Evolutionary conservation across 1,140 invertebrate species (phyloP).

Genomic region (Galleria mellonella): DNA sequence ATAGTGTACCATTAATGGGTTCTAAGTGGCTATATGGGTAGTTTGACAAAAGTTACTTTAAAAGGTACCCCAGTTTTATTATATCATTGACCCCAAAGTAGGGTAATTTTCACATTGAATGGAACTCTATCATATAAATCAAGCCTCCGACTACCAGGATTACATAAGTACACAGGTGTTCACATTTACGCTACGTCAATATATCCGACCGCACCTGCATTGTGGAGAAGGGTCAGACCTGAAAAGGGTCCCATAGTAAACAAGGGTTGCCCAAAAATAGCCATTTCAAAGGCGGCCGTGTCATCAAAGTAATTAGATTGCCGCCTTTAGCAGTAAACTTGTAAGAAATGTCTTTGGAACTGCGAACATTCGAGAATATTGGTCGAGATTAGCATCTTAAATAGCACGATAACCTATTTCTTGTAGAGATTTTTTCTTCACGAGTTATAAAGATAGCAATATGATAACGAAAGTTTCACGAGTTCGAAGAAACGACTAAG

Average conservation of each 20-base stretch:
- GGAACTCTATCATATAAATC: neutral
- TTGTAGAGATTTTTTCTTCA: no score
- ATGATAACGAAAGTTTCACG: no score
- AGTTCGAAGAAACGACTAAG: no score
- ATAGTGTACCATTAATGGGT: no score
- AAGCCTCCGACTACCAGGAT: neutral
- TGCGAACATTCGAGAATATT: neutral
- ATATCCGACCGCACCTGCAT: neutral
- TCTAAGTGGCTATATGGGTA: no score
- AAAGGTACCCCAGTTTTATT: no score
- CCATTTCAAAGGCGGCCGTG: neutral
- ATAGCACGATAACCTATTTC: neutral
- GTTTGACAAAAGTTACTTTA: no score
- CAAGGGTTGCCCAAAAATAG: constrained; percentile 1
- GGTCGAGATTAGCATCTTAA: neutral
- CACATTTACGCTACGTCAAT: neutral
- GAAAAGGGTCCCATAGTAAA: neutral
- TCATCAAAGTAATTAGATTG: constrained; percentile 3
- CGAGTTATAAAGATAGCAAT: no score
- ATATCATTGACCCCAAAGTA: no score
- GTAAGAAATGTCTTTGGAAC: neutral
- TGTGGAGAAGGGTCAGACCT: constrained; percentile 1
- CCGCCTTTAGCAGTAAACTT: neutral
- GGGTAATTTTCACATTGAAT: no score
- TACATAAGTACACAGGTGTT: constrained; percentile 3